Evolutionary conservation across 2,113 vertebrate species (phyloP).

Genomic region (Delphinus delphis): DNA sequence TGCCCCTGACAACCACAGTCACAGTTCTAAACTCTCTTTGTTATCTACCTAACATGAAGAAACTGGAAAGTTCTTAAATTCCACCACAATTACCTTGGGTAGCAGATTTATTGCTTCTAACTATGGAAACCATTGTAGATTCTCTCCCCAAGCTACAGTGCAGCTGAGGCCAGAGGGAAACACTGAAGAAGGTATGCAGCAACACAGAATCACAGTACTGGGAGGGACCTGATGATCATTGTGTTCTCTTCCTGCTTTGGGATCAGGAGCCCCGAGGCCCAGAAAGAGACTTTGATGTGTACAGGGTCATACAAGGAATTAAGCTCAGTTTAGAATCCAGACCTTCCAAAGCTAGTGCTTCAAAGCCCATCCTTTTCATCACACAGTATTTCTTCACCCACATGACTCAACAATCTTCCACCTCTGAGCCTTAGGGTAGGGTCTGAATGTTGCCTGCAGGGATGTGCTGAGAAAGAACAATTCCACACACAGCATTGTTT

Average conservation of each 20-base stretch:
- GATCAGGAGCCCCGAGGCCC: background rate
- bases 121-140: background rate
- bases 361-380: background rate
- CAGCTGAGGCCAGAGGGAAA: background rate
- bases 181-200: background rate
- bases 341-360: background rate
- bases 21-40: background rate
- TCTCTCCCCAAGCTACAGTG: background rate
- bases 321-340: background rate
- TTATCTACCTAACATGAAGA: background rate
- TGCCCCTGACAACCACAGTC: background rate
- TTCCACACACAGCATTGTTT: background rate
- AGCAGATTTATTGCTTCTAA: background rate
- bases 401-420: background rate
- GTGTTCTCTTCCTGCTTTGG: background rate
- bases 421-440: background rate
- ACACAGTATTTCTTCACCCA: background rate
- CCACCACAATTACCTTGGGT: background rate
- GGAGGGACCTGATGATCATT: background rate
- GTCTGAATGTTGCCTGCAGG: background rate
- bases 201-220: background rate
- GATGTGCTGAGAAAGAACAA: background rate
- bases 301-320: background rate
- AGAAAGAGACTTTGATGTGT: background rate
- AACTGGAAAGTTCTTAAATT: background rate